Evolutionary conservation across 2,797 vertebrate genomes (phyloP).

Genomic region (Emydoidea blandingii): DNA sequence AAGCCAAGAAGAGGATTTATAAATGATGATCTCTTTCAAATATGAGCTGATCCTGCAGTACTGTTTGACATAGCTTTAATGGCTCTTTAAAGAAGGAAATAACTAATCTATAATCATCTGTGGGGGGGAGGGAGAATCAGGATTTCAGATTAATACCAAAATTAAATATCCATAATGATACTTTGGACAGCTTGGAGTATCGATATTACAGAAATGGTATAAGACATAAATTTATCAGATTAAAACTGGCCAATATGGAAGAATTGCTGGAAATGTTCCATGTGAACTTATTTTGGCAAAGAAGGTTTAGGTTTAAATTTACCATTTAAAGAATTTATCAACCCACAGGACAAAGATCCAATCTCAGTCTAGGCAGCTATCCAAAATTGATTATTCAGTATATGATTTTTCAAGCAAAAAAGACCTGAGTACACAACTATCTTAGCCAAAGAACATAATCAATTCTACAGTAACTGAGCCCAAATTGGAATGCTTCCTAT

Average conservation of each 20-base stretch:
- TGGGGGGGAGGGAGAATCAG: not conserved
- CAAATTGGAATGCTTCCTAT: not conserved
- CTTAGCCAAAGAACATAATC: conserved; percentile 17
- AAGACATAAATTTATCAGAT: not conserved
- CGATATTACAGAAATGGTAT: not conserved
- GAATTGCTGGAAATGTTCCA: conserved; percentile 15
- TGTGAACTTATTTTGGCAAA: not conserved
- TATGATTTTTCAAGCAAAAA: conserved; percentile 35
- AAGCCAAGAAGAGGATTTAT: not conserved
- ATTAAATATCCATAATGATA: not conserved
- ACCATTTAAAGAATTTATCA: conserved; percentile 63
- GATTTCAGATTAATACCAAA: not conserved
- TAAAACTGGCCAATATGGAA: not conserved
- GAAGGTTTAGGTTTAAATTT: conserved; percentile 48
- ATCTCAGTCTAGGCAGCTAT: conserved; percentile 37
- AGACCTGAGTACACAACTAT: conserved; percentile 1
- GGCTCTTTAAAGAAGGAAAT: not conserved
- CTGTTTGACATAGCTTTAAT: not conserved
- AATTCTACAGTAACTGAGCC: not conserved
- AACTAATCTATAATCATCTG: not conserved
- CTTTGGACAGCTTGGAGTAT: not conserved
- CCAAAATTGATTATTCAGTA: conserved; percentile 51
- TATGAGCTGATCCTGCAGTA: not conserved
- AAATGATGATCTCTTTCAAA: not conserved
- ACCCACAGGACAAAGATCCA: conserved; percentile 33